Evolutionary conservation across 2,888 invertebrate genomes (phyloP).

Genomic region (Diloba caeruleocephala): DNA sequence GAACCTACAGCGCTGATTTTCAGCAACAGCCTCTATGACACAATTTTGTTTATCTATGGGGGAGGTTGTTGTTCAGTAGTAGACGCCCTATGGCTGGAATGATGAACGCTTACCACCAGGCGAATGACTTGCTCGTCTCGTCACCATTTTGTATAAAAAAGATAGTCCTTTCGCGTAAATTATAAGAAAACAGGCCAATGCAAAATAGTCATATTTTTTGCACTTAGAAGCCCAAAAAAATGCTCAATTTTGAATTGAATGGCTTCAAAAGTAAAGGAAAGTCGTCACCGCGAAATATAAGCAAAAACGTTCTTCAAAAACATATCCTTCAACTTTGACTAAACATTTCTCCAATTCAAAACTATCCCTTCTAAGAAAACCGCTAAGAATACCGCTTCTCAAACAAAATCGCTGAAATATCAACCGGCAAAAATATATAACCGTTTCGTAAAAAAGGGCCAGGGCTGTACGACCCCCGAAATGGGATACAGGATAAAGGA

Average conservation of each 20-base stretch:
- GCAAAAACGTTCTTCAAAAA: conserved; percentile 15
- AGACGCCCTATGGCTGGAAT: too few species aligned
- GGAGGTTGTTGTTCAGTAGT: too few species aligned
- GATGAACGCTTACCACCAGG: too few species aligned
- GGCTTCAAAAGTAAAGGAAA: conserved; percentile 13
- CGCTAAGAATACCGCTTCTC: conserved; percentile 17
- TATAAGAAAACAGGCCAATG: too few species aligned
- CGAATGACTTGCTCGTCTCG: too few species aligned
- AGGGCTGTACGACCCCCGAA: conserved; percentile 44
- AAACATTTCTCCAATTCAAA: conserved; percentile 39
- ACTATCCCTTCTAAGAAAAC: conserved; percentile 26
- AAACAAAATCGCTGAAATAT: conserved; percentile 48
- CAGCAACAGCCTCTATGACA: too few species aligned
- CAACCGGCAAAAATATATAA: conserved; percentile 46
- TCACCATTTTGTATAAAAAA: too few species aligned
- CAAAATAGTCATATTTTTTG: conserved; percentile 1
- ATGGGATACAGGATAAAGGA: conserved; percentile 52
- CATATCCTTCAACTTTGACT: conserved; percentile 27
- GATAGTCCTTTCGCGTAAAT: too few species aligned
- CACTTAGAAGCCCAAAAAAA: background rate
- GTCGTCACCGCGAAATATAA: conserved; percentile 10
- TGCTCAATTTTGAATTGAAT: too few species aligned
- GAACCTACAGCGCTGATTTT: too few species aligned
- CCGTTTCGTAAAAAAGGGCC: conserved; percentile 19
- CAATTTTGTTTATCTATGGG: too few species aligned